phyloP scores from a whole-genome alignment of 1,140 invertebrate genomes.

The Lysiphlebus fabarum region DNA sequence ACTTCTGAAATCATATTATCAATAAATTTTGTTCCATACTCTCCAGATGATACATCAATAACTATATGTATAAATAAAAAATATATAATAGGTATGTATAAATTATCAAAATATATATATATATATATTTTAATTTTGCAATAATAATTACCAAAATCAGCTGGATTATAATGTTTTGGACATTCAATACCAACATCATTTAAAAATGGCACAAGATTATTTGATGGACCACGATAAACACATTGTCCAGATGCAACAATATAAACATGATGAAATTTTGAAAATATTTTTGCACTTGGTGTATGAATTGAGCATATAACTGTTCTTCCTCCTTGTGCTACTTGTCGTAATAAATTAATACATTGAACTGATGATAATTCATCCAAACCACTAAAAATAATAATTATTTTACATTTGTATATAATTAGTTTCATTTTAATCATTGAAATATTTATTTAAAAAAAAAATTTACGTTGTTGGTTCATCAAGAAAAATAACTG shows the following conservation, averaged over 20 bases:
- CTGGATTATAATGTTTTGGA: constrained; percentile 76
- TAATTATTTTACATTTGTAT: not conserved
- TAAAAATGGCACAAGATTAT: constrained; percentile 70
- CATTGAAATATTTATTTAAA: constrained; percentile 1
- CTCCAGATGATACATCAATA: constrained; percentile 19
- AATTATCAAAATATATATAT: too few relatives aligned
- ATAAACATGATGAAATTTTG: constrained; percentile 75
- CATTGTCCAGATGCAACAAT: constrained; percentile 72
- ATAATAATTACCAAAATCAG: constrained; percentile 70
- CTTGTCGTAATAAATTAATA: constrained; percentile 68
- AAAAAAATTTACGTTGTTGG: constrained; percentile 71
- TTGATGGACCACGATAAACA: constrained; percentile 67
- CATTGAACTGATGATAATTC: constrained; percentile 75
- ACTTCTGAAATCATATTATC: constrained; percentile 18
- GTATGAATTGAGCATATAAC: constrained; percentile 91
- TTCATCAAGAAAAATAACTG: constrained; percentile 80
- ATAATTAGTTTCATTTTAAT: not conserved
- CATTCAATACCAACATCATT: constrained; percentile 65
- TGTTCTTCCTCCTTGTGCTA: constrained; percentile 78
- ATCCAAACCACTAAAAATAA: constrained; percentile 67
- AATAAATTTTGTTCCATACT: constrained; percentile 15
- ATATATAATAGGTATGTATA: not conserved
- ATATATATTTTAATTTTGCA: too few relatives aligned
- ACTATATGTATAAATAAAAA: constrained; percentile 8
- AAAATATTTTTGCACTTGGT: constrained; percentile 76